Base-by-base conservation (phyloP, 1,140 invertebrate genomes). In the Planococcus citri region DNA sequence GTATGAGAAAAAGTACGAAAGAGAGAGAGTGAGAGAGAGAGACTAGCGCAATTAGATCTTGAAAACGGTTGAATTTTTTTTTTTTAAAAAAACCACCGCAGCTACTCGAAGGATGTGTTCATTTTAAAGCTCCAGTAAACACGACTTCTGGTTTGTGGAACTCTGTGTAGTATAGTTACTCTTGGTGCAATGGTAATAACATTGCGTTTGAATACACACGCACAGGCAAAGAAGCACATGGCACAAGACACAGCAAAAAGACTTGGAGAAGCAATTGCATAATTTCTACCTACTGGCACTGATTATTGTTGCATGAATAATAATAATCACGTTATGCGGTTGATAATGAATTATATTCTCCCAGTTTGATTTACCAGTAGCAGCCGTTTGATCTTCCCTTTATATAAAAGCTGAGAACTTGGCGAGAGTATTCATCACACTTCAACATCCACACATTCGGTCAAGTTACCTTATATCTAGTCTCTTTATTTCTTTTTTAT, bases 231-330 rank as follows among this genome's bases (percentile, higher is more conserved):
- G n/a, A n/a, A n/a, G n/a, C n/a, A n/a, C n/a, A n/a, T n/a, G n/a
- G n/a, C n/a, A n/a, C n/a, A n/a, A n/a, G n/a, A n/a, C n/a, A n/a
- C n/a, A n/a, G n/a, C n/a, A n/a, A n/a, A n/a, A n/a, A n/a, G 33
- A 37, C 6, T 37, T 37, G 6, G 14, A 6, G 33, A 37, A 37
- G 33, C 33, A 14, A 20, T 51, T 51, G 41, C 41, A n/a, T 51
- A 51, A 51, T 51, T 8, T 37, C 6, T 8, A n/a, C 41, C 6
- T n/a, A 51, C 41, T 51, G 2, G 60, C 60, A 25, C 12, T 64
- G 60, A 64, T 64, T 64, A 64, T 64, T 27, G 60, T 64, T 64
- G 60, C 60, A 27, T 64, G 60, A 64, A 64, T 64, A 58, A 33
- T n/a, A 37, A 60, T 27, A 21, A 64, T 24, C 60, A 17, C 60